phyloP scores from a whole-genome alignment of 1,140 invertebrate species.

The Drosophila virilis region DNA sequence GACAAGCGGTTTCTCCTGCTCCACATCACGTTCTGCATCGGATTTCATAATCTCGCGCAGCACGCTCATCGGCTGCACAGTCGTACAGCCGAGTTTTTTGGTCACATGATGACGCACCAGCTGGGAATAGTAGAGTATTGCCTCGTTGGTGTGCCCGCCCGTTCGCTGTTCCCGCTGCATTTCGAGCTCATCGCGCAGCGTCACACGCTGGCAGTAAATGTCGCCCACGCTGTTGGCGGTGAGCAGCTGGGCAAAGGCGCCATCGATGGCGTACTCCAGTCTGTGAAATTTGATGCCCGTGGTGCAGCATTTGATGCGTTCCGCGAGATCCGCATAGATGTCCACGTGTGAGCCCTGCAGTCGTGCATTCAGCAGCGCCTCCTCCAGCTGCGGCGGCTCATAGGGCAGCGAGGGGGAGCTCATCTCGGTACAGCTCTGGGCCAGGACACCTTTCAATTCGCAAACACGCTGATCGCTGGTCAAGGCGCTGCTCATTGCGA shows the following conservation, averaged over 20 bases:
- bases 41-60: constrained; percentile 50
- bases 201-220: constrained; percentile 52
- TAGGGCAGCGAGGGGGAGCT: constrained; percentile 48
- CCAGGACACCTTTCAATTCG: constrained; percentile 34
- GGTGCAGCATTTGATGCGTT: constrained; percentile 47
- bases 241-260: constrained; percentile 58
- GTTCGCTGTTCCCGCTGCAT: constrained; percentile 40
- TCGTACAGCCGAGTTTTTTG: constrained; percentile 34
- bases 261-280: constrained; percentile 37
- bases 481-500: constrained; percentile 42
- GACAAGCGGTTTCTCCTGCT: constrained; percentile 43
- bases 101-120: constrained; percentile 22
- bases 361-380: constrained; percentile 45
- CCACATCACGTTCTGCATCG: neutral
- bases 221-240: constrained; percentile 59
- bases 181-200: constrained; percentile 39
- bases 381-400: constrained; percentile 45
- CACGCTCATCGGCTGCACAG: constrained; percentile 31
- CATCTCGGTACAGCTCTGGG: constrained; percentile 28
- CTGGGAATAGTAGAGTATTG: constrained; percentile 36
- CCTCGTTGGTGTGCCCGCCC: constrained; percentile 48
- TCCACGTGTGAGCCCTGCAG: constrained; percentile 21
- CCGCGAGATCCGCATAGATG: constrained; percentile 57
- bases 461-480: constrained; percentile 60
- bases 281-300: constrained; percentile 56